phyloP scores from a whole-genome alignment of 2,888 invertebrate genomes.

The Orthonychiurus folsomi region DNA sequence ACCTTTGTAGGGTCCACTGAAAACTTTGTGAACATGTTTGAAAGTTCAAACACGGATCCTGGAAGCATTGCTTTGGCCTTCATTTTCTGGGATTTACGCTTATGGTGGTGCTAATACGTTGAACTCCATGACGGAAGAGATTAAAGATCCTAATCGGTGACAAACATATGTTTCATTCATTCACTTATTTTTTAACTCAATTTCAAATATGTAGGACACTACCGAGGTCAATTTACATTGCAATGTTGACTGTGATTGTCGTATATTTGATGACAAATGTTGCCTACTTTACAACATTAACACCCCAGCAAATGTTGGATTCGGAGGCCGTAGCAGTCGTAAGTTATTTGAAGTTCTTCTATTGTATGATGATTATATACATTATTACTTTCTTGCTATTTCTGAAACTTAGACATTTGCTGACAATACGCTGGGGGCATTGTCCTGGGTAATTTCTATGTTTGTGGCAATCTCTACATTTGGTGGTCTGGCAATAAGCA shows the following conservation, averaged over 20 bases:
- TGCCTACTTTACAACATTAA: conserved; percentile 81
- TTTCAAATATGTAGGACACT: too few relatives aligned
- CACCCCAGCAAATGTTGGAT: conserved; percentile 66
- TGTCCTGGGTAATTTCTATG: conserved; percentile 66
- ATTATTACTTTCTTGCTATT: background rate
- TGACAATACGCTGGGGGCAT: conserved; percentile 58
- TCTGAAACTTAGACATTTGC: conserved; percentile 55
- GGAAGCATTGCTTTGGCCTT: conserved; percentile 31
- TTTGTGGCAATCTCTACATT: conserved; percentile 85
- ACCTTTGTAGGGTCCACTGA: conserved; percentile 15
- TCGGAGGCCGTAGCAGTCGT: conserved; percentile 75
- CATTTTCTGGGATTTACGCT: conserved; percentile 35
- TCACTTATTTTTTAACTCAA: conserved; percentile 43
- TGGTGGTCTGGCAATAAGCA: conserved; percentile 64
- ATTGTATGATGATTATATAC: background rate
- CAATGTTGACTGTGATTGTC: conserved; percentile 76
- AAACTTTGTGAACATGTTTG: conserved; percentile 29
- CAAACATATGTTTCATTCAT: background rate
- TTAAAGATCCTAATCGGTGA: conserved; percentile 28
- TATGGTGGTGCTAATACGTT: conserved; percentile 32
- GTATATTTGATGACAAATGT: conserved; percentile 83
- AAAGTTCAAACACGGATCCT: conserved; percentile 23
- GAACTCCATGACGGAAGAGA: conserved; percentile 37
- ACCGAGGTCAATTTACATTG: conserved; percentile 86
- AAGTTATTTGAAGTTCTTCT: background rate